Conservation (phyloP, 2,888 invertebrate genomes). For the Latheticus oryzae region DNA sequence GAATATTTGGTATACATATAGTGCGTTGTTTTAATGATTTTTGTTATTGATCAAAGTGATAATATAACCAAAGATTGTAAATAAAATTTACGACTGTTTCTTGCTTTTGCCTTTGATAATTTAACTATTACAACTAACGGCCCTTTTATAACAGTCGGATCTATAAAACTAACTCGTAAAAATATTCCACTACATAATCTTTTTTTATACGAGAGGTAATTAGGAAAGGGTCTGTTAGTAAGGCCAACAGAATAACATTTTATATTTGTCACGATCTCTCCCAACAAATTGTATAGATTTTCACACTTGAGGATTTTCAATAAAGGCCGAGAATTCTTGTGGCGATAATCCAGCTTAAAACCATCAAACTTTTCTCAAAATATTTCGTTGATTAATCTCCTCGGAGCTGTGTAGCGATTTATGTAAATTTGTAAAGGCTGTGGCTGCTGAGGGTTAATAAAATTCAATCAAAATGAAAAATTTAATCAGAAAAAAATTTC, state of each 20-base stretch:
- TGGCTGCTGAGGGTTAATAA: no score
- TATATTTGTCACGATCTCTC: constrained; percentile 1
- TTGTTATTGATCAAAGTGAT: constrained; percentile 14
- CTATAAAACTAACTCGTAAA: constrained; percentile 27
- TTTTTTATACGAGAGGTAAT: constrained; percentile 7
- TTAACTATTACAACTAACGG: constrained; percentile 14
- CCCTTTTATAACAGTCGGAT: constrained; percentile 32
- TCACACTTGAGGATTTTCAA: no score
- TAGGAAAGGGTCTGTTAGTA: not conserved
- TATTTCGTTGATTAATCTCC: constrained; percentile 14
- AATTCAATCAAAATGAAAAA: constrained; percentile 32
- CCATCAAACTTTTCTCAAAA: constrained; percentile 17
- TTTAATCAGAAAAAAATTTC: constrained; percentile 31
- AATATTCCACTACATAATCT: constrained; percentile 23
- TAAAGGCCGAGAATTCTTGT: no score
- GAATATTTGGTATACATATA: constrained; percentile 7
- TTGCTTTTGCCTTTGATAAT: constrained; percentile 19
- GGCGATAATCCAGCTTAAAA: no score
- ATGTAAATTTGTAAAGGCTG: constrained; percentile 17
- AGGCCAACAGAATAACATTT: not conserved
- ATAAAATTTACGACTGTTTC: constrained; percentile 27
- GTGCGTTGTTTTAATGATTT: not conserved
- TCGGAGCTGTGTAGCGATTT: constrained; percentile 11
- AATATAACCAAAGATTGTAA: constrained; percentile 29
- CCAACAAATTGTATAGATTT: no score